Conservation (phyloP, 2,113 vertebrate species). For the Lepisosteus oculatus region DNA sequence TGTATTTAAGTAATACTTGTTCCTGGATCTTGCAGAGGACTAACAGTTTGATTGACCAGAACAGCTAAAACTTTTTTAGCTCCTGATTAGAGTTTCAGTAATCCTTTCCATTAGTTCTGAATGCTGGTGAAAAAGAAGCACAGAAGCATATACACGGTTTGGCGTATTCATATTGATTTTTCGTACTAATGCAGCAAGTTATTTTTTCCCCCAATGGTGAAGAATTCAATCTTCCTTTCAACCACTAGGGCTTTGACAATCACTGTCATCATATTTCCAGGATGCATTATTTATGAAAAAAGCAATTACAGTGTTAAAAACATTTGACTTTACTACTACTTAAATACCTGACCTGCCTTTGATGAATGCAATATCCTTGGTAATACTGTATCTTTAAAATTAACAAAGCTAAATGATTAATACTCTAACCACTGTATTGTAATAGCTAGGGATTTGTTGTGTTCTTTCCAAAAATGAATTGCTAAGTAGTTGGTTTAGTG, state of each 20-base stretch:
- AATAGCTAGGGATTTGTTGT: background rate
- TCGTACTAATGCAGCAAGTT: background rate
- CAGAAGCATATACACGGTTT: background rate
- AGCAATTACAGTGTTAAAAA: no score
- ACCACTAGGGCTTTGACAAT: background rate
- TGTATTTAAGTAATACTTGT: no score
- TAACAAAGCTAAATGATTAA: background rate
- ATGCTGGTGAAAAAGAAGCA: background rate
- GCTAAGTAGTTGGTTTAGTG: no score
- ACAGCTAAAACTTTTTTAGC: background rate
- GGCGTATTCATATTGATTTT: background rate
- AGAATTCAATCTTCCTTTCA: background rate
- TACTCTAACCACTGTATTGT: background rate
- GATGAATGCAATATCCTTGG: background rate
- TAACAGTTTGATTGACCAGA: no score
- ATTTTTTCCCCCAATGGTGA: background rate
- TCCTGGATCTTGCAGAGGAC: no score
- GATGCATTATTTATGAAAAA: no score
- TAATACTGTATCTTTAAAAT: background rate
- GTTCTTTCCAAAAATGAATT: background rate
- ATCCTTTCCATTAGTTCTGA: background rate
- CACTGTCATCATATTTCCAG: background rate
- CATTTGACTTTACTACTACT: background rate
- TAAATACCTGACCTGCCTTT: background rate
- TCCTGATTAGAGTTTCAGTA: background rate